Percentiles rank a stretch among this genome's conserved stretches.
phyloP scores from a whole-genome alignment of 2,888 invertebrate genomes.

The Sericinus montela region DNA sequence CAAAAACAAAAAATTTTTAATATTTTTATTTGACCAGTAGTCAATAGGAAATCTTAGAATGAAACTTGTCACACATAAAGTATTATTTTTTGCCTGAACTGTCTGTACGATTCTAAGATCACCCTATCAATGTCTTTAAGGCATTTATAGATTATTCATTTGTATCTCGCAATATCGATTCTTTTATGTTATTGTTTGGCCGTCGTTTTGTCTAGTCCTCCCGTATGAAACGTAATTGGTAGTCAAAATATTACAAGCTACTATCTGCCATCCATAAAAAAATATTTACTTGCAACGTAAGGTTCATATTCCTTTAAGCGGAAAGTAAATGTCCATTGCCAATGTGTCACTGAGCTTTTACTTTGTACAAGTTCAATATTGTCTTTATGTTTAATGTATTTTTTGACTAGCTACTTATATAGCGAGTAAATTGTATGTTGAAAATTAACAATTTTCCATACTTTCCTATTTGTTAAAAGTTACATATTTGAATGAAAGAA shows the following conservation, averaged over 20 bases:
- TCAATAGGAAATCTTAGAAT: no score
- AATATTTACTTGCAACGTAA: conserved; percentile 3
- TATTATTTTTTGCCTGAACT: conserved; percentile 19
- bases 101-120: conserved; percentile 38
- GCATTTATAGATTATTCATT: conserved; percentile 77
- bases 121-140: conserved; percentile 61
- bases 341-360: conserved; percentile 1
- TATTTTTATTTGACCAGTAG: no score
- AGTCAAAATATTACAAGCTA: conserved; percentile 44
- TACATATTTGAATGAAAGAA: no score
- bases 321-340: background rate
- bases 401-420: background rate
- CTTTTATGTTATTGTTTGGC: conserved; percentile 72
- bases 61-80: no score
- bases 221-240: conserved; percentile 63
- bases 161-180: conserved; percentile 69
- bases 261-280: conserved; percentile 25
- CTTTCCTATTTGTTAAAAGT: no score
- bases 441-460: no score
- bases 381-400: conserved; percentile 3
- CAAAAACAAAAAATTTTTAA: no score
- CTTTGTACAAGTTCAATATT: background rate
- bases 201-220: conserved; percentile 53
- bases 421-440: no score
- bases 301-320: conserved; percentile 1